Conservation (phyloP, 2,113 vertebrate genomes). For the Burhinus bistriatus region DNA sequence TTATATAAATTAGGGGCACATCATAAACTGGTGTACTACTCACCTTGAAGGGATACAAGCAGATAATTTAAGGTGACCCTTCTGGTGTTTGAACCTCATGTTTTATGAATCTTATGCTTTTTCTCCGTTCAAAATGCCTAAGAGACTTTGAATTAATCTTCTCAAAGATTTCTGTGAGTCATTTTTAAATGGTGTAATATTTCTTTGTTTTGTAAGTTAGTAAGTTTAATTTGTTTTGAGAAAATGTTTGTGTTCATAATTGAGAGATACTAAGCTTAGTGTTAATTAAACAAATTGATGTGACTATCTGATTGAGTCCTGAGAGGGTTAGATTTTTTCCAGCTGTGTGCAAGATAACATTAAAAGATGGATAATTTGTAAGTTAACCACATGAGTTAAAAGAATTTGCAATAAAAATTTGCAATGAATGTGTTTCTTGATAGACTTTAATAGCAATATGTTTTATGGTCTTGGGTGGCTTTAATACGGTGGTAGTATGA, state of each 20-base stretch:
- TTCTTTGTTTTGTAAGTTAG: slow-evolving; percentile 15
- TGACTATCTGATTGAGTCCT: slow-evolving; percentile 55
- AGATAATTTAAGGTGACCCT: background rate
- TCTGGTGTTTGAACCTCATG: background rate
- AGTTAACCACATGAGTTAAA: slow-evolving; percentile 10
- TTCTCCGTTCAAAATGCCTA: background rate
- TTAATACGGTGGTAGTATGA: background rate
- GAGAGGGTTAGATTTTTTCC: slow-evolving; percentile 48
- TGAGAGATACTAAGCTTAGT: slow-evolving; percentile 37
- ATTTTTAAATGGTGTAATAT: background rate
- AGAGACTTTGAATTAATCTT: background rate
- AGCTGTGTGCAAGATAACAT: slow-evolving; percentile 40
- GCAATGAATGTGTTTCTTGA: background rate
- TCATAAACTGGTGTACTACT: background rate
- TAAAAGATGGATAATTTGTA: slow-evolving; percentile 39
- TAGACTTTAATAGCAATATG: background rate
- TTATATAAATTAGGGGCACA: background rate
- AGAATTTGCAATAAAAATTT: background rate
- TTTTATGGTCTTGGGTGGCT: background rate
- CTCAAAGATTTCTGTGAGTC: background rate
- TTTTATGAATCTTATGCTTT: background rate
- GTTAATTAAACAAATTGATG: slow-evolving; percentile 67
- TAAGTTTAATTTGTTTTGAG: slow-evolving; percentile 54
- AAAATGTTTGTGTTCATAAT: slow-evolving; percentile 57
- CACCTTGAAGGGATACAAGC: background rate